A percentile compares a stretch with the other conserved stretches of the same genome.
These are phyloP conservation scores for Pristionchus fissidentatus DNA, from an alignment of 2,888 invertebrate genomes.

Conservation along the genomic window DNA sequence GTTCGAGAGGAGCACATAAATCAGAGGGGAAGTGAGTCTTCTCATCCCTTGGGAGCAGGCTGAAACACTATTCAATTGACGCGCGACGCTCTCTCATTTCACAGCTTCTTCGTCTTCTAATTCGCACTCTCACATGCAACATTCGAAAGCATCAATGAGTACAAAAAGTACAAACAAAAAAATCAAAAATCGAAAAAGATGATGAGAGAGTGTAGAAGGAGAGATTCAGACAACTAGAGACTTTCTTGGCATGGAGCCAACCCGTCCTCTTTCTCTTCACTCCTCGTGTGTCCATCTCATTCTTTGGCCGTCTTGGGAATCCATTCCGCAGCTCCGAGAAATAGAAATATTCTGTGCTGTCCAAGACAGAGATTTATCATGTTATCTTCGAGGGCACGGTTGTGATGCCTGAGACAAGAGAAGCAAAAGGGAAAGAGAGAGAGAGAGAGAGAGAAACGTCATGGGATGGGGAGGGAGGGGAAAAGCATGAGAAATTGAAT, in stretches of 20 bases:
- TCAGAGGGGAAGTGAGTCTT: conserved; percentile 39
- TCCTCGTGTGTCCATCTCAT: too few relatives aligned
- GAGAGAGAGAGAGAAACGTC: conserved; percentile 31
- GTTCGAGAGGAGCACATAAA: conserved; percentile 20
- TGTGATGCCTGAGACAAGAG: not conserved
- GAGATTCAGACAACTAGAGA: too few relatives aligned
- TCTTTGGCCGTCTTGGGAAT: too few relatives aligned
- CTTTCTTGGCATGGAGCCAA: too few relatives aligned
- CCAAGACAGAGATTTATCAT: conserved; percentile 12
- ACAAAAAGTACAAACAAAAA: too few relatives aligned
- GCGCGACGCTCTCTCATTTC: conserved; percentile 17
- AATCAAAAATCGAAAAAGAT: not conserved
- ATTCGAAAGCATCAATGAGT: too few relatives aligned
- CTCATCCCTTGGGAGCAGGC: not conserved
- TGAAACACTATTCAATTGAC: conserved; percentile 37
- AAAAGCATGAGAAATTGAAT: conserved; percentile 3
- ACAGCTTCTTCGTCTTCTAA: too few relatives aligned
- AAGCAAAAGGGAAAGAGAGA: not conserved
- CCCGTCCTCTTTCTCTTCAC: too few relatives aligned
- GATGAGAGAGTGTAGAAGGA: not conserved
- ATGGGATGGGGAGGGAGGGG: conserved; percentile 3
- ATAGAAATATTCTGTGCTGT: too few relatives aligned
- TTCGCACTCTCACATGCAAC: too few relatives aligned
- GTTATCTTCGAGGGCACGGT: not conserved
- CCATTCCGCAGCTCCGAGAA: too few relatives aligned